Base-by-base conservation (phyloP, 2,888 invertebrate species). In the Caenorhabditis macrosperma region DNA sequence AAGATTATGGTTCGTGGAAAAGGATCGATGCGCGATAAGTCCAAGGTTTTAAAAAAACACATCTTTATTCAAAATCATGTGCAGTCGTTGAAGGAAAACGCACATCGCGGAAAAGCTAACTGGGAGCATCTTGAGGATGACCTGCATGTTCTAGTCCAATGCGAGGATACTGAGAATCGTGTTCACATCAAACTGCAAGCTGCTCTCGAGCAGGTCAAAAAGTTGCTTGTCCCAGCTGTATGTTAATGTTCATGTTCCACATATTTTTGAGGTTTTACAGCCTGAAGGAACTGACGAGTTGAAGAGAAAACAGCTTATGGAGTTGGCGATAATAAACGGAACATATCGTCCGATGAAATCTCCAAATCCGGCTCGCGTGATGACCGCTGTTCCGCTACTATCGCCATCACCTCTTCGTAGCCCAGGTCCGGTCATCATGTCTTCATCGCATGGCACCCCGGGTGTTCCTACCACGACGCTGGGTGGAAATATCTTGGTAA, bases 1-100 rank as follows among this genome's bases (percentile, higher is more conserved):
- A 99, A 99, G 94, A 98, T 99, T 91, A 99, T 99, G 99, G 97
- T 99, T 91, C 94, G 99, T 93, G 98, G 99, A 91, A 96, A 96
- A 93, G 86, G 86, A 20, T 85, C 85, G 10, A 85, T 86, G 85
- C 77, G 85, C 20, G 86, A 86, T 55, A 83, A 82, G 60, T 78
- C 78, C 12, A 85, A 81, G 83, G 78, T 78, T 69, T n/a, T 46
- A 2, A 10, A 20, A 15, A 10, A 20, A 7, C n/a, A 24, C 24
- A n/a, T 35, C n/a, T 26, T 9, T 15, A 5, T 46, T 57, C n/a
- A 26, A 59, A 48, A 66, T 67, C 63, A 61, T 55, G 44, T 78
- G 30, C 28, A 72, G 72, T 66, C 60, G 44, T 77, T 82, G 17
- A 93, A 99, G 98, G 99, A 99, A 93, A 98, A 98, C 91, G 95